Conservation (phyloP, 1,140 invertebrate species). For the Cotesia chilonis region DNA sequence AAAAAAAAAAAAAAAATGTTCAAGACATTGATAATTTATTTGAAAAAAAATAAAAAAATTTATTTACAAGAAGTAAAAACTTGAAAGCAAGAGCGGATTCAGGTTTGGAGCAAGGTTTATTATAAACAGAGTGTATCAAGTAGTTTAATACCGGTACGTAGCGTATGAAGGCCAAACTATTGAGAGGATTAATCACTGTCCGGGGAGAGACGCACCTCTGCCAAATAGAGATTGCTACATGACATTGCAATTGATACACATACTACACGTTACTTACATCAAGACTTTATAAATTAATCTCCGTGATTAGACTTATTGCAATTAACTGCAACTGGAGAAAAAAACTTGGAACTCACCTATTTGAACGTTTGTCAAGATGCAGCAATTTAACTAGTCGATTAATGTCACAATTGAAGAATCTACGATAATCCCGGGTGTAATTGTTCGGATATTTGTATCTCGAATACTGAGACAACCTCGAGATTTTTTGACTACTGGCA, state of each 20-base stretch:
- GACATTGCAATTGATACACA: slow-evolving; percentile 1
- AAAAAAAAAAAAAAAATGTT: too few relatives aligned
- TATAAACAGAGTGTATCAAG: slow-evolving; percentile 2
- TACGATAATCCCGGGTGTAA: too few relatives aligned
- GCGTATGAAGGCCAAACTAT: slow-evolving; percentile 7
- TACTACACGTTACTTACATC: too few relatives aligned
- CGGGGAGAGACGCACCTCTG: slow-evolving; percentile 17
- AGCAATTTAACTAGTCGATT: too few relatives aligned
- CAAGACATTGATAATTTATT: too few relatives aligned
- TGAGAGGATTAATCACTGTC: slow-evolving; percentile 14
- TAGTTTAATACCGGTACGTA: not conserved
- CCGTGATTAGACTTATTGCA: not conserved
- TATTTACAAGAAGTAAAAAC: not conserved
- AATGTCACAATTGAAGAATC: too few relatives aligned
- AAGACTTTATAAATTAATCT: too few relatives aligned
- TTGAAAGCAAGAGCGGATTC: not conserved
- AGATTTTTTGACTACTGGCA: not conserved
- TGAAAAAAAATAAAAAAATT: too few relatives aligned
- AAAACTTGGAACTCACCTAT: too few relatives aligned
- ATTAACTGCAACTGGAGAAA: too few relatives aligned
- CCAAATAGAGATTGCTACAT: slow-evolving; percentile 16
- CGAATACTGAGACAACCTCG: not conserved
- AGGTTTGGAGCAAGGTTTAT: too few relatives aligned
- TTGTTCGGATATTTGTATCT: not conserved
- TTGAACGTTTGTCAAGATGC: too few relatives aligned